Conservation (phyloP, 2,113 vertebrate species). For the Thomomys bottae region DNA sequence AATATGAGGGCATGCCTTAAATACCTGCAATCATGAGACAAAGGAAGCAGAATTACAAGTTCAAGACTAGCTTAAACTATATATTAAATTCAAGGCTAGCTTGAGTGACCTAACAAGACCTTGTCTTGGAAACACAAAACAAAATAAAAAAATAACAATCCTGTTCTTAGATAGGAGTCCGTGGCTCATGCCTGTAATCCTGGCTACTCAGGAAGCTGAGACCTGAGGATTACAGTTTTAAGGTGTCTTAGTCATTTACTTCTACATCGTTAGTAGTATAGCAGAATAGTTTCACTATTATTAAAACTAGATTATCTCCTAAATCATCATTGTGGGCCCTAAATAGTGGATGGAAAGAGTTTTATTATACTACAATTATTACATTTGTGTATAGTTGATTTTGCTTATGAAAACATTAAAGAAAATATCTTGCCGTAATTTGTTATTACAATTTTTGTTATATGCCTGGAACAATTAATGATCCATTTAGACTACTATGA, state of each 20-base stretch:
- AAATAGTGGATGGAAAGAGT: not conserved
- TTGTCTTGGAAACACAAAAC: no score
- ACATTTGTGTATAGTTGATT: not conserved
- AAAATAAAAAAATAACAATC: not conserved
- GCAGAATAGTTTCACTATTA: not conserved
- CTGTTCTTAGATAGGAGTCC: no score
- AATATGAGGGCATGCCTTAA: no score
- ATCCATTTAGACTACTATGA: conserved; percentile 49
- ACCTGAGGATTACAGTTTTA: no score
- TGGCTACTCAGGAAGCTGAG: no score
- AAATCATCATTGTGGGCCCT: not conserved
- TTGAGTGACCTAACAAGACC: no score
- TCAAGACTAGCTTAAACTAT: no score
- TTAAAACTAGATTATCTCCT: not conserved
- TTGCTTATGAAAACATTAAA: conserved; percentile 4
- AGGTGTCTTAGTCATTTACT: not conserved
- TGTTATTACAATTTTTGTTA: conserved; percentile 34
- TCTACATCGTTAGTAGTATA: not conserved
- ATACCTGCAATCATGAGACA: no score
- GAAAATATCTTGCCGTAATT: not conserved
- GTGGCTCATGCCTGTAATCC: no score
- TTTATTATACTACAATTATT: not conserved
- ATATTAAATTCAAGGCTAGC: no score
- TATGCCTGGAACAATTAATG: conserved; percentile 9
- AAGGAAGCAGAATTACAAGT: no score